Percentiles rank a stretch among this genome's conserved stretches.
Evolutionary conservation across 2,888 invertebrate genomes (phyloP).

Genomic region (Leptura quadrifasciata): DNA sequence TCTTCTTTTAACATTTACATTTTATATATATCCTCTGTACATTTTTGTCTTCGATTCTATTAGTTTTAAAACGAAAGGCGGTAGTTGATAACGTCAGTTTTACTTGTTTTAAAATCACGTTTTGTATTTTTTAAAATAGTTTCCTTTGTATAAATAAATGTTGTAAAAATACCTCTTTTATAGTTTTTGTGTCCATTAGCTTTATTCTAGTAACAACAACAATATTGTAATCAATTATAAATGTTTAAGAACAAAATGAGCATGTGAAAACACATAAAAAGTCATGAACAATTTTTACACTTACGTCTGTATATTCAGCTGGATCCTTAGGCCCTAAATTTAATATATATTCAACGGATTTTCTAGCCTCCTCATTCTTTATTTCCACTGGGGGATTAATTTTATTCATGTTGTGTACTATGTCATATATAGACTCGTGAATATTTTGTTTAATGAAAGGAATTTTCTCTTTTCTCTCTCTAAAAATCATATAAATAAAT

Average conservation of each 20-base stretch:
- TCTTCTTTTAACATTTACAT: no score
- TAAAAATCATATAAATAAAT: constrained; percentile 67
- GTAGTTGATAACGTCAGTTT: no score
- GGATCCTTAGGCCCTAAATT: constrained; percentile 75
- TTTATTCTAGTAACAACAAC: no score
- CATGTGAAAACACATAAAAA: not conserved
- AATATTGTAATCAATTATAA: no score
- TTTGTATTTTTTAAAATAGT: no score
- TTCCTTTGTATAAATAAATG: no score
- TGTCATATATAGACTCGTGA: constrained; percentile 84
- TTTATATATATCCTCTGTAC: no score
- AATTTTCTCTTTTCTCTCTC: constrained; percentile 82
- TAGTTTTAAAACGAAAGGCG: no score
- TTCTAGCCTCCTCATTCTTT: constrained; percentile 74
- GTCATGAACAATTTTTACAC: constrained; percentile 39
- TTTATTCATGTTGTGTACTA: constrained; percentile 77
- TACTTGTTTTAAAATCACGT: no score
- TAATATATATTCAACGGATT: constrained; percentile 75
- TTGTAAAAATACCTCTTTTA: no score
- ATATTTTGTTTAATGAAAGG: constrained; percentile 83
- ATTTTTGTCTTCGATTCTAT: no score
- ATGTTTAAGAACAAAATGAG: not conserved
- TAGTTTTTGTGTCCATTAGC: no score
- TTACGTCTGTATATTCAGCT: constrained; percentile 77
- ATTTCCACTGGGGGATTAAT: constrained; percentile 74